Percentiles rank a stretch among this genome's conserved stretches.
These are phyloP conservation scores for Gnathonemus echidnorhynchus DNA, from an alignment of 2,113 vertebrate species.

Conservation along the genomic window DNA sequence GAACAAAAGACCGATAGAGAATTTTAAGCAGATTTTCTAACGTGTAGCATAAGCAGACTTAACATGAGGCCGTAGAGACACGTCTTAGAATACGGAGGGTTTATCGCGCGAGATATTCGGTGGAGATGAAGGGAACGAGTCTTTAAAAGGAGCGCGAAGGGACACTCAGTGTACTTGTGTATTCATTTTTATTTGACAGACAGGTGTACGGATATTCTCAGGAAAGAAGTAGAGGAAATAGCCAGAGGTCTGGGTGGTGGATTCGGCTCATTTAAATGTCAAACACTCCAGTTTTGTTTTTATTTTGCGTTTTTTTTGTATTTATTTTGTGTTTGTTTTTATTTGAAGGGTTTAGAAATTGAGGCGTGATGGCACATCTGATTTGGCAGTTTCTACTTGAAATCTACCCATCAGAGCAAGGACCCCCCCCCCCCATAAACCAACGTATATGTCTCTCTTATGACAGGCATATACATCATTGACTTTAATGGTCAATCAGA, in stretches of 20 bases:
- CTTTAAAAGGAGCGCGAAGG: slow-evolving; percentile 16
- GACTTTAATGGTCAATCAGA: slow-evolving; percentile 93
- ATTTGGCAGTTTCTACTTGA: slow-evolving; percentile 63
- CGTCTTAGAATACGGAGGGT: slow-evolving; percentile 61
- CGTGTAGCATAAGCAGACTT: slow-evolving; percentile 61
- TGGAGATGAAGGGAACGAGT: slow-evolving; percentile 36
- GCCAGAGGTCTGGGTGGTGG: not conserved
- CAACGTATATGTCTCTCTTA: slow-evolving; percentile 90
- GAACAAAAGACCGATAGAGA: slow-evolving; percentile 65
- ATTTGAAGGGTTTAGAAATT: slow-evolving; percentile 70
- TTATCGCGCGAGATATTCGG: slow-evolving; percentile 55
- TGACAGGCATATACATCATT: slow-evolving; percentile 97
- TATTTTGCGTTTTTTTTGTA: not conserved
- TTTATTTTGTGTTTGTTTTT: not conserved
- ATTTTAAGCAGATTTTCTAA: slow-evolving; percentile 68
- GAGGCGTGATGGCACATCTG: slow-evolving; percentile 81
- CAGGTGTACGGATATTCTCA: slow-evolving; percentile 20
- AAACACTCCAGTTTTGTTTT: not conserved
- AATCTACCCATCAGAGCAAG: slow-evolving; percentile 86
- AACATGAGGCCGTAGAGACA: slow-evolving; percentile 52
- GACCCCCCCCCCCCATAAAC: slow-evolving; percentile 61
- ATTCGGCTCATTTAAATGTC: not conserved
- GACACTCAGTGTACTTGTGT: slow-evolving; percentile 33
- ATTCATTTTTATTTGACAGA: slow-evolving; percentile 38
- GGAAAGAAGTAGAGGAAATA: not conserved